These are phyloP conservation scores for Crotalus viridis DNA, from an alignment of 2,113 vertebrate species.

Conservation along the genomic window DNA sequence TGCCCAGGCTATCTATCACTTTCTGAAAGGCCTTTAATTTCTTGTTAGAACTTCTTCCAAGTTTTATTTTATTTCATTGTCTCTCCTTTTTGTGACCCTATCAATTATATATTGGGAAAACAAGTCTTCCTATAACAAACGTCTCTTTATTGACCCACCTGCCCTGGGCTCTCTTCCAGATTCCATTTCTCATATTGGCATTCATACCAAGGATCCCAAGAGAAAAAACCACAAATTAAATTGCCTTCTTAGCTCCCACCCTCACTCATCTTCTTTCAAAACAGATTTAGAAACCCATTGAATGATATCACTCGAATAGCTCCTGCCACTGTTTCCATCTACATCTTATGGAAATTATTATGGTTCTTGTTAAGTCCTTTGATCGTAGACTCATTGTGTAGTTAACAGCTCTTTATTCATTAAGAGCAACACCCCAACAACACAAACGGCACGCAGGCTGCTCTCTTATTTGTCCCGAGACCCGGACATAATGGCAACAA, in stretches of 20 bases:
- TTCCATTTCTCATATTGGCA: background rate
- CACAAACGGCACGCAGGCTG: no score
- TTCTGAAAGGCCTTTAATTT: conserved; percentile 27
- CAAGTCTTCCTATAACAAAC: conserved; percentile 22
- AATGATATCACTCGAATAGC: background rate
- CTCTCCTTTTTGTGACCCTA: conserved; percentile 22
- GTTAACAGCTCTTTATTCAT: no score
- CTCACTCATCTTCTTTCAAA: background rate
- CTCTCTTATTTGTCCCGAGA: no score
- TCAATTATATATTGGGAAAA: background rate
- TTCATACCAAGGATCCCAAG: background rate
- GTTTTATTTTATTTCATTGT: conserved; percentile 14
- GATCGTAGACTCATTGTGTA: no score
- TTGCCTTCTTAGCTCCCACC: no score
- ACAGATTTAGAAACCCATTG: background rate
- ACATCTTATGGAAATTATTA: background rate
- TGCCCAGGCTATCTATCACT: background rate
- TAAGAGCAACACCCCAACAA: no score
- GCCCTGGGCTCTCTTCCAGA: background rate
- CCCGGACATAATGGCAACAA: no score
- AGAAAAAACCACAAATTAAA: background rate
- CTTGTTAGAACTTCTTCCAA: conserved; percentile 14
- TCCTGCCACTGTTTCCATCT: background rate
- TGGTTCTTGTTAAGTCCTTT: no score
- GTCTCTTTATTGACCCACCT: background rate